Conservation (phyloP, 2,888 invertebrate species). For the Papilio elwesi region DNA sequence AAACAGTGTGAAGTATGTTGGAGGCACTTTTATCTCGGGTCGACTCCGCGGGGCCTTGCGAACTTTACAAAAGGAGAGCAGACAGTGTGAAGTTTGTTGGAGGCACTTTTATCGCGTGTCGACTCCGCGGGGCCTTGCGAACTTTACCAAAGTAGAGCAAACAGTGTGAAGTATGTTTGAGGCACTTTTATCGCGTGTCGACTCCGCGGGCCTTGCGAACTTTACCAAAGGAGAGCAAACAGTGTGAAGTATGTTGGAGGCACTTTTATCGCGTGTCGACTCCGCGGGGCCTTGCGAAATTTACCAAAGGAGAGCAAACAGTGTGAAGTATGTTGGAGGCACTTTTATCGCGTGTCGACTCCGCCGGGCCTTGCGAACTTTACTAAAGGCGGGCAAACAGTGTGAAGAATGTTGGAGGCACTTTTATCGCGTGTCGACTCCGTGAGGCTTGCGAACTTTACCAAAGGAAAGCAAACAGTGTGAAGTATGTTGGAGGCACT, state of each 20-base stretch:
- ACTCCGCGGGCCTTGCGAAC: conserved; percentile 12
- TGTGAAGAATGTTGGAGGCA: not conserved
- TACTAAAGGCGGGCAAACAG: conserved; percentile 8
- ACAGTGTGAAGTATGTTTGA: conserved; percentile 1
- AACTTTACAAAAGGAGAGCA: conserved; percentile 9
- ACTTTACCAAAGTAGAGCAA: not conserved
- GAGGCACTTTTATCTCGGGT: conserved; percentile 20
- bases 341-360: conserved; percentile 21
- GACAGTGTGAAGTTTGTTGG: conserved; percentile 1
- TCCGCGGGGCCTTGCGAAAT: conserved; percentile 13
- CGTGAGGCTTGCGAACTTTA: conserved; percentile 8
- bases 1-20: conserved; percentile 7
- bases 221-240: conserved; percentile 4
- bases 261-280: conserved; percentile 26
- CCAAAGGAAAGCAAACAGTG: not conserved
- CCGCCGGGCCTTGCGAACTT: conserved; percentile 11
- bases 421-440: conserved; percentile 26
- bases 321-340: not conserved
- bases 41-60: conserved; percentile 9
- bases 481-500: not conserved
- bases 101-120: conserved; percentile 22
- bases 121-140: conserved; percentile 15
- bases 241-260: not conserved
- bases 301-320: not conserved
- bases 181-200: conserved; percentile 18